phyloP scores from a whole-genome alignment of 2,888 invertebrate species.

The Bhutanitis thaidina region DNA sequence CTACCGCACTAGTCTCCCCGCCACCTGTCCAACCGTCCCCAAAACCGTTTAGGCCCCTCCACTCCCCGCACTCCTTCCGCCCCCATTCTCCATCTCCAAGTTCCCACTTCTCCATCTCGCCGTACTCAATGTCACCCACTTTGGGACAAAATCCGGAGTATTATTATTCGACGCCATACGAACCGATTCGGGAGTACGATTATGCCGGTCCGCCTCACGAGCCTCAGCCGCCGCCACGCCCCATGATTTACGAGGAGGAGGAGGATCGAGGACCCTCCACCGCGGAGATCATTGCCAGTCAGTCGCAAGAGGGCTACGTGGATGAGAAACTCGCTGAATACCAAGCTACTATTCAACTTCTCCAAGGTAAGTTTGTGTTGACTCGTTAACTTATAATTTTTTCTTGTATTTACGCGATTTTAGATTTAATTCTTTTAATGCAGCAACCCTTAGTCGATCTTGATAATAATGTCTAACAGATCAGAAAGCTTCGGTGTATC shows the following conservation, averaged over 20 bases:
- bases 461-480: too few species aligned
- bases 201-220: constrained; percentile 89
- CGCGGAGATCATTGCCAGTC: constrained; percentile 94
- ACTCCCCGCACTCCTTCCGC: constrained; percentile 63
- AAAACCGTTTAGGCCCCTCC: constrained; percentile 70
- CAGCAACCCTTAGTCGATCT: too few species aligned
- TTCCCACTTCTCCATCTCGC: constrained; percentile 73
- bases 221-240: constrained; percentile 86
- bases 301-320: constrained; percentile 96
- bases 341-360: constrained; percentile 92
- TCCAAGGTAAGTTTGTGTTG: constrained; percentile 86
- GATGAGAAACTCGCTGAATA: constrained; percentile 96
- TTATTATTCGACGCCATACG: constrained; percentile 79
- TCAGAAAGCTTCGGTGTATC: too few species aligned
- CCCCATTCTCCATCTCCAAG: constrained; percentile 72
- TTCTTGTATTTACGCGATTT: too few species aligned
- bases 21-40: constrained; percentile 79
- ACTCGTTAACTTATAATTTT: not conserved
- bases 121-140: constrained; percentile 77
- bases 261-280: constrained; percentile 91
- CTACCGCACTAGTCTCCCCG: constrained; percentile 76
- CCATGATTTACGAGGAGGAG: constrained; percentile 82
- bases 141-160: constrained; percentile 82
- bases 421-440: too few species aligned
- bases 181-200: constrained; percentile 82